Percentiles rank a stretch among this genome's conserved stretches.
Evolutionary conservation across 1,140 invertebrate species (phyloP).

Genomic region (Musca vetustissima): DNA sequence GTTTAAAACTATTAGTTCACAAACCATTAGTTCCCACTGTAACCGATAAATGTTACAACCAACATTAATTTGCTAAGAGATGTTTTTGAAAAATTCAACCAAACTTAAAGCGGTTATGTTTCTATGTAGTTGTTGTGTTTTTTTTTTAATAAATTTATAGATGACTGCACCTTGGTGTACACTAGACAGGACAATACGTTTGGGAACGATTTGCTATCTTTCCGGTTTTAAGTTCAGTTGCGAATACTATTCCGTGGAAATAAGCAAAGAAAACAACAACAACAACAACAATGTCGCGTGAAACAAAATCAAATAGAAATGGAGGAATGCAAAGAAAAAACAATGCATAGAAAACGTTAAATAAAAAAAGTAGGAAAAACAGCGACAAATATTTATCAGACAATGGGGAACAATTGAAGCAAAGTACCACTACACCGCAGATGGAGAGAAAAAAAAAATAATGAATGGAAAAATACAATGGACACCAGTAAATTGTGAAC

Average conservation of each 20-base stretch:
- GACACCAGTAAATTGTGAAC: no score
- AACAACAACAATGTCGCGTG: no score
- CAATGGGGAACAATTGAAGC: conserved; percentile 19
- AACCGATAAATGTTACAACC: no score
- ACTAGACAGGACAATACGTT: conserved; percentile 4
- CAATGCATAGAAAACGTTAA: background rate
- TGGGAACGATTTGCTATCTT: conserved; percentile 17
- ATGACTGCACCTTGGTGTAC: conserved; percentile 1
- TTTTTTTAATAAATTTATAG: conserved; percentile 12
- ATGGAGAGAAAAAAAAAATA: background rate
- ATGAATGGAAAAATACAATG: no score
- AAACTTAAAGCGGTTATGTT: background rate
- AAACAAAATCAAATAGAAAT: background rate
- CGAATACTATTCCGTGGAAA: conserved; percentile 1
- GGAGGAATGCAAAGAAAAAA: background rate
- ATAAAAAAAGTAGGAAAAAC: background rate
- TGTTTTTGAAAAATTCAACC: background rate
- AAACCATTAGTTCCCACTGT: no score
- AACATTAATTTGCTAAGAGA: background rate
- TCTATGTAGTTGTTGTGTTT: background rate
- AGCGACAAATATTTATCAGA: conserved; percentile 24
- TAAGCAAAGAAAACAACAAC: background rate
- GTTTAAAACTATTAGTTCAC: no score
- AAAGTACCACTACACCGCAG: conserved; percentile 5
- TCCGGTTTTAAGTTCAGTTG: background rate